These are phyloP conservation scores for Pyrgus malvae DNA, from an alignment of 2,888 invertebrate species.

Conservation along the genomic window DNA sequence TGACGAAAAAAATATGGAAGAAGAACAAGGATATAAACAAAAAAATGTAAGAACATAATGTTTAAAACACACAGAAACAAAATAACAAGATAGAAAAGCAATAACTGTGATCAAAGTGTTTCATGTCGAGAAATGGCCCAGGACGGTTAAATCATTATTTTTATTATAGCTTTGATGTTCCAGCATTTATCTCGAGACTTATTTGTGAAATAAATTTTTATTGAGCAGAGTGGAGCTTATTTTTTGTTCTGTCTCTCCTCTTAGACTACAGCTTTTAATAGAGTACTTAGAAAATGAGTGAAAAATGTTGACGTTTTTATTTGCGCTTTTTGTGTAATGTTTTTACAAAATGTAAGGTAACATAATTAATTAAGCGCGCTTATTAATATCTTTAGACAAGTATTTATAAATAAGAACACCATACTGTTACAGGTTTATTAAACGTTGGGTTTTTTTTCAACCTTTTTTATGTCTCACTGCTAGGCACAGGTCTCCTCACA, in stretches of 20 bases:
- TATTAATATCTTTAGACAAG: no score
- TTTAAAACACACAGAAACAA: not conserved
- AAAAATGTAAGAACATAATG: not conserved
- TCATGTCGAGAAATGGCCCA: constrained; percentile 20
- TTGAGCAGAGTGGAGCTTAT: constrained; percentile 18
- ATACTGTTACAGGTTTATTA: no score
- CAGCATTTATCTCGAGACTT: constrained; percentile 25
- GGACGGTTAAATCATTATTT: constrained; percentile 26
- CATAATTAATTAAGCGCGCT: not conserved
- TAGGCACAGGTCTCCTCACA: no score
- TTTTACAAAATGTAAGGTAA: not conserved
- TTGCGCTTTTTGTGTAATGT: constrained; percentile 7
- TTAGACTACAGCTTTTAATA: constrained; percentile 16
- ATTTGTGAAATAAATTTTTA: constrained; percentile 26
- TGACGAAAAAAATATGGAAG: no score
- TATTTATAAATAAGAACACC: no score
- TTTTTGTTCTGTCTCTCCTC: constrained; percentile 17
- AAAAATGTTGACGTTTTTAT: constrained; percentile 4
- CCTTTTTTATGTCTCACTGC: no score
- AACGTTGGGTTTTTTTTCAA: no score
- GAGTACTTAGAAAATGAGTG: constrained; percentile 16
- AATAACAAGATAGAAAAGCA: constrained; percentile 21
- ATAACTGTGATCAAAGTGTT: constrained; percentile 27
- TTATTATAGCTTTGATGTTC: constrained; percentile 28
- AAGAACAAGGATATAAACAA: no score